phyloP scores from a whole-genome alignment of 2,888 invertebrate genomes.

The Linnaemya vulpina region DNA sequence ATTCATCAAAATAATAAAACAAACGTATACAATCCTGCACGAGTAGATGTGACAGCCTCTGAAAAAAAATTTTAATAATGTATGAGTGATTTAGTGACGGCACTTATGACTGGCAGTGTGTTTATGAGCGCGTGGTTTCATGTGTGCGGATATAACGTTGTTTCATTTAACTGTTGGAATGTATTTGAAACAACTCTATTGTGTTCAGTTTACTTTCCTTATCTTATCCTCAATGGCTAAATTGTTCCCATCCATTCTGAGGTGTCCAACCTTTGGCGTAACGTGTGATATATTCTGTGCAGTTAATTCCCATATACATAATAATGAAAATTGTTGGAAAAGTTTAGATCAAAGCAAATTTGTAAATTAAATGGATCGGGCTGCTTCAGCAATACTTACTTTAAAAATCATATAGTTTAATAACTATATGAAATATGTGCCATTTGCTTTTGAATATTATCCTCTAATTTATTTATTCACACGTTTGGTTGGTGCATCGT shows the following conservation, averaged over 20 bases:
- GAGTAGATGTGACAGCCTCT: slow-evolving; percentile 3
- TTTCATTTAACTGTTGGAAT: slow-evolving; percentile 38
- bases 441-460: too few relatives aligned
- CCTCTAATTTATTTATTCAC: too few relatives aligned
- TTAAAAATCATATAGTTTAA: not conserved
- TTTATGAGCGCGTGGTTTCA: not conserved
- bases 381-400: too few relatives aligned
- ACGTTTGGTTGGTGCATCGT: too few relatives aligned
- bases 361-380: too few relatives aligned
- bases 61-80: slow-evolving; percentile 2
- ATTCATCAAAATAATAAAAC: slow-evolving; percentile 59
- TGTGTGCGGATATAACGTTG: slow-evolving; percentile 34
- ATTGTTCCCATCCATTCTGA: not conserved
- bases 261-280: slow-evolving; percentile 39
- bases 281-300: not conserved
- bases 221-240: slow-evolving; percentile 45
- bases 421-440: too few relatives aligned
- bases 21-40: not conserved
- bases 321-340: too few relatives aligned
- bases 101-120: not conserved
- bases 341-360: too few relatives aligned
- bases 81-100: not conserved
- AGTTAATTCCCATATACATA: not conserved
- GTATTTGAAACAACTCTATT: slow-evolving; percentile 56
- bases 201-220: slow-evolving; percentile 25